These are phyloP conservation scores for Eptatretus atami DNA, from an alignment of 2,797 vertebrate genomes.

Conservation along the genomic window DNA sequence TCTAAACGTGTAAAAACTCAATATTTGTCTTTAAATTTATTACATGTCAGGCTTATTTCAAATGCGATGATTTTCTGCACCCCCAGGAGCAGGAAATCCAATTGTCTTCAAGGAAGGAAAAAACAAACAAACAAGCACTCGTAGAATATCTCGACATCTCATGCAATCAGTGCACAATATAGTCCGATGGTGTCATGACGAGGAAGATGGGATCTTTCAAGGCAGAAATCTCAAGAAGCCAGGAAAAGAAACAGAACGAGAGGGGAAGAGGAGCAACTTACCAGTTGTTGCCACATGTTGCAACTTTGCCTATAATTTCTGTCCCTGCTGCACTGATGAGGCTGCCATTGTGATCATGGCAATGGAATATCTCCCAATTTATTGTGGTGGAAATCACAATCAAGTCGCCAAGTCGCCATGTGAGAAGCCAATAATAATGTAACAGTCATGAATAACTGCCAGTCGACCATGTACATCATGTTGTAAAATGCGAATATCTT, in stretches of 20 bases:
- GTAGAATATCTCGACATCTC: conserved; percentile 7
- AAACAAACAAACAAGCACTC: conserved; percentile 9
- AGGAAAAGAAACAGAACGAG: too few species aligned
- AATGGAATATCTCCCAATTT: conserved; percentile 69
- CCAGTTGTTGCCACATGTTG: conserved; percentile 73
- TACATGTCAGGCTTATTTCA: too few species aligned
- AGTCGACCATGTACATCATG: neutral
- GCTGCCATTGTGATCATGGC: conserved; percentile 50
- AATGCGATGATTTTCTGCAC: too few species aligned
- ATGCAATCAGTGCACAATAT: neutral
- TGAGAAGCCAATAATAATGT: conserved; percentile 84
- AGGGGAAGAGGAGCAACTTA: conserved; percentile 13
- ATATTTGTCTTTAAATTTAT: too few species aligned
- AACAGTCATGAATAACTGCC: conserved; percentile 63
- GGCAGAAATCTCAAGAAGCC: too few species aligned
- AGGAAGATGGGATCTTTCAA: too few species aligned
- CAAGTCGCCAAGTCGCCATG: conserved; percentile 26
- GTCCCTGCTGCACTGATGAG: conserved; percentile 60
- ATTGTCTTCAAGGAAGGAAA: conserved; percentile 9
- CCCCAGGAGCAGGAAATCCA: too few species aligned
- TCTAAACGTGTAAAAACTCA: too few species aligned
- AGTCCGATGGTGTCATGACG: too few species aligned
- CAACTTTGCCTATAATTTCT: conserved; percentile 51
- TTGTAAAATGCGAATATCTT: neutral
- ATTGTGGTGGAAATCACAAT: conserved; percentile 71